Conservation (phyloP, 2,888 invertebrate genomes). For the Dichetophora obliterata region DNA sequence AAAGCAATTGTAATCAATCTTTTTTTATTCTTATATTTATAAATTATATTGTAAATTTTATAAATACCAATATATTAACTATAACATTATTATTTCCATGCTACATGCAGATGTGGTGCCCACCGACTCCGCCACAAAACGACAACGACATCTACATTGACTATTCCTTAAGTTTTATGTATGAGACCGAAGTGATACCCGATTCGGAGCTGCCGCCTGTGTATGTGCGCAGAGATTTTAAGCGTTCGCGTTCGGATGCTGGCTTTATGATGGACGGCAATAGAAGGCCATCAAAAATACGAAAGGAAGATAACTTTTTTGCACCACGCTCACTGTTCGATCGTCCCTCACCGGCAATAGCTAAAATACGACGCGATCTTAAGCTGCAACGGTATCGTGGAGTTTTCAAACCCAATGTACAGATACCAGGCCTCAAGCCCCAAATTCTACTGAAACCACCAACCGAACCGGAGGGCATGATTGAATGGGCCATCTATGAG, state of each 20-base stretch:
- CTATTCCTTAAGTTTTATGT: slow-evolving; percentile 85
- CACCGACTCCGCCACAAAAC: slow-evolving; percentile 95
- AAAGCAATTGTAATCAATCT: neutral
- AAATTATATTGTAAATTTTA: neutral
- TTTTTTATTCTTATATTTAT: neutral
- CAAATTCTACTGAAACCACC: slow-evolving; percentile 71
- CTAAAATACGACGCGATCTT: slow-evolving; percentile 83
- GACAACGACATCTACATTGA: slow-evolving; percentile 94
- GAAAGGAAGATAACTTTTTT: slow-evolving; percentile 81
- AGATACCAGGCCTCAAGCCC: slow-evolving; percentile 73
- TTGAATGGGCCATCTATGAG: slow-evolving; percentile 93
- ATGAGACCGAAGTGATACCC: slow-evolving; percentile 81
- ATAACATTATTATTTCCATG: no score
- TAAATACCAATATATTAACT: no score
- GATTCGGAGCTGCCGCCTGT: slow-evolving; percentile 85
- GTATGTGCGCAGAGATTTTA: slow-evolving; percentile 83
- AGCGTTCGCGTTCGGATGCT: slow-evolving; percentile 79
- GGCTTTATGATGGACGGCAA: slow-evolving; percentile 72
- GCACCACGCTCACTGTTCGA: slow-evolving; percentile 88
- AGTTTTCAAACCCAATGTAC: slow-evolving; percentile 72
- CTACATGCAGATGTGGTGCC: slow-evolving; percentile 88
- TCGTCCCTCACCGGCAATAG: slow-evolving; percentile 79
- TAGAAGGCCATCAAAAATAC: slow-evolving; percentile 75
- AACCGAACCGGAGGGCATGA: slow-evolving; percentile 76
- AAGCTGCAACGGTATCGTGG: slow-evolving; percentile 80